Conservation (phyloP, 2,888 invertebrate species). For the Dinocampus coccinellae region DNA sequence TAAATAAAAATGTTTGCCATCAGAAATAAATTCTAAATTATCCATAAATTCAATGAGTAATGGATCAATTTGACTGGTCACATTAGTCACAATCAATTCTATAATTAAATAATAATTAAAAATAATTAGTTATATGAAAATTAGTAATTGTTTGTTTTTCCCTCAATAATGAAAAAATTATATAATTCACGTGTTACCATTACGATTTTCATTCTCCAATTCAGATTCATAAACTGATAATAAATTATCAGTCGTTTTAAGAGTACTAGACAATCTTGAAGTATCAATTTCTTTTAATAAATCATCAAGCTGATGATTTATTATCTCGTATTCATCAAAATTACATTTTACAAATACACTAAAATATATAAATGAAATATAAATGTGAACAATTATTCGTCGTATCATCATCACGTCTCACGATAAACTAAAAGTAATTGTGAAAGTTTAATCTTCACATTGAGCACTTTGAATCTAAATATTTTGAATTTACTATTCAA, state of each 20-base stretch:
- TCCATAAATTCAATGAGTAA: slow-evolving; percentile 35
- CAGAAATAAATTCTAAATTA: slow-evolving; percentile 50
- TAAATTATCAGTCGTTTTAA: slow-evolving; percentile 41
- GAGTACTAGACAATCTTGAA: slow-evolving; percentile 29
- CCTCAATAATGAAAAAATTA: too few species aligned
- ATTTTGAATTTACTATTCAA: slow-evolving; percentile 8
- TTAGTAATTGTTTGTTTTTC: too few species aligned
- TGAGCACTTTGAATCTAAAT: too few species aligned
- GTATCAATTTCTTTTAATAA: slow-evolving; percentile 27
- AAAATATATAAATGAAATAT: slow-evolving; percentile 27
- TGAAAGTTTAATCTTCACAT: not conserved
- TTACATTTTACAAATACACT: slow-evolving; percentile 25
- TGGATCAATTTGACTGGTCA: slow-evolving; percentile 40
- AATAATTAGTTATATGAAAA: too few species aligned
- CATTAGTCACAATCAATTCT: slow-evolving; percentile 51
- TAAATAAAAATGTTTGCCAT: slow-evolving; percentile 44
- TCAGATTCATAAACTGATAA: slow-evolving; percentile 66
- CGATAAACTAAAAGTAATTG: not conserved
- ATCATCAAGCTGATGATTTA: slow-evolving; percentile 38
- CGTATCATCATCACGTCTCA: slow-evolving; percentile 7
- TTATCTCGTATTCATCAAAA: slow-evolving; percentile 29
- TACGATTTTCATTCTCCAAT: slow-evolving; percentile 64
- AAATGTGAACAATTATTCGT: slow-evolving; percentile 24
- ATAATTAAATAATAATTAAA: slow-evolving; percentile 32
- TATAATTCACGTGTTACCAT: slow-evolving; percentile 61